These are phyloP conservation scores for Ageneiosus marmoratus DNA, from an alignment of 2,113 vertebrate species.

Conservation along the genomic window DNA sequence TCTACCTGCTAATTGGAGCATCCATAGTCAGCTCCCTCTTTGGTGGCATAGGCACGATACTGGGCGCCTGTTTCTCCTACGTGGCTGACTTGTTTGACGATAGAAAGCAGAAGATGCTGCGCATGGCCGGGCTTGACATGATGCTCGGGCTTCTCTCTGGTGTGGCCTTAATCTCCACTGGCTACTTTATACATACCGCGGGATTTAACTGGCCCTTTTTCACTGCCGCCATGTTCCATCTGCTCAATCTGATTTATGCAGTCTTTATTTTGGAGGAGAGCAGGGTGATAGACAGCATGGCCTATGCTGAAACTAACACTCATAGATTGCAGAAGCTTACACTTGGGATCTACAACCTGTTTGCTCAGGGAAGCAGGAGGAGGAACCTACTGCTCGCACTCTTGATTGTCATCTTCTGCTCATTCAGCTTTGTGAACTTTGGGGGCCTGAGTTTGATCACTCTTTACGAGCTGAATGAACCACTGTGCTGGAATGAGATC, in stretches of 20 bases:
- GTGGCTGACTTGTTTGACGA: constrained; percentile 83
- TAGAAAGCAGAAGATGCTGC: constrained; percentile 80
- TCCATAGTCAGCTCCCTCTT: constrained; percentile 78
- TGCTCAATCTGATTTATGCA: constrained; percentile 79
- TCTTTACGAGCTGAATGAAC: constrained; percentile 86
- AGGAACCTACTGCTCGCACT: constrained; percentile 71
- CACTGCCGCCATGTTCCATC: constrained; percentile 67
- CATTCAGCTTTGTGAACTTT: constrained; percentile 72
- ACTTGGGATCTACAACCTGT: constrained; percentile 78
- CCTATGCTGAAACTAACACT: background rate
- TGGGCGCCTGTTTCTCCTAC: constrained; percentile 89
- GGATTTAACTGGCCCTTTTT: constrained; percentile 89
- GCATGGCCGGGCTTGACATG: constrained; percentile 88
- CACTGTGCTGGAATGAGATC: constrained; percentile 92
- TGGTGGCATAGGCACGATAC: constrained; percentile 83
- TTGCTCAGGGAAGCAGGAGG: constrained; percentile 67
- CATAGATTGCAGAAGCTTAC: constrained; percentile 66
- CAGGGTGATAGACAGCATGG: constrained; percentile 54
- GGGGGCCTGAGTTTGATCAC: constrained; percentile 78
- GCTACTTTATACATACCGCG: constrained; percentile 82
- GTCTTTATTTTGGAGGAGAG: constrained; percentile 82
- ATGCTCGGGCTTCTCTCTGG: constrained; percentile 85
- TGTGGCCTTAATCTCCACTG: constrained; percentile 81
- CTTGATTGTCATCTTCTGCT: constrained; percentile 77
- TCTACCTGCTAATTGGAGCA: constrained; percentile 79